Percentiles rank a stretch among this genome's conserved stretches.
These are phyloP conservation scores for Zelleria hepariella DNA, from an alignment of 2,888 invertebrate genomes.

Conservation along the genomic window DNA sequence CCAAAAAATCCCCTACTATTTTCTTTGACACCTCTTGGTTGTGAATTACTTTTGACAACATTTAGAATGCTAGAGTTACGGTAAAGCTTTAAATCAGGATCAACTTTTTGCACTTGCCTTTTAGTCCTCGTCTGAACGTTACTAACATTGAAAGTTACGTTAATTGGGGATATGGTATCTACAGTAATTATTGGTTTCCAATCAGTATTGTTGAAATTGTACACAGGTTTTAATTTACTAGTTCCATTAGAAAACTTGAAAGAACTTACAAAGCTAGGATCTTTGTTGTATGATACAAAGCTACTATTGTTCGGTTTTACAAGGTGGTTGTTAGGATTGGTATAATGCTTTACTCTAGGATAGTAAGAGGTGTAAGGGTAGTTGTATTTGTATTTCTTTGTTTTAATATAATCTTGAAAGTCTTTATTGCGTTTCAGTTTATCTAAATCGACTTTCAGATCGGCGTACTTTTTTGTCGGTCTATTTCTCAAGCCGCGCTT, in stretches of 20 bases:
- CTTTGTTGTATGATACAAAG: conserved; percentile 15
- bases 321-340: conserved; percentile 43
- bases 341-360: conserved; percentile 54
- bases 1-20: conserved; percentile 26
- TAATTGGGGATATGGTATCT: neutral
- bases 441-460: conserved; percentile 52
- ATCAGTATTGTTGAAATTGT: conserved; percentile 21
- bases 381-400: conserved; percentile 61
- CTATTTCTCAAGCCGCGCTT: conserved; percentile 23
- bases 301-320: conserved; percentile 42
- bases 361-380: conserved; percentile 58
- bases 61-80: conserved; percentile 6
- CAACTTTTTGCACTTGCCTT: conserved; percentile 22
- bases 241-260: neutral
- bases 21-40: neutral
- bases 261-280: neutral
- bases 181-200: conserved; percentile 49
- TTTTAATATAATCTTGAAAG: conserved; percentile 55
- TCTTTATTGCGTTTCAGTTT: conserved; percentile 59
- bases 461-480: conserved; percentile 50
- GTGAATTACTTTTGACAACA: neutral
- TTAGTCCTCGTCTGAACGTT: conserved; percentile 23
- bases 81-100: conserved; percentile 5
- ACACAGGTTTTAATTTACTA: conserved; percentile 19
- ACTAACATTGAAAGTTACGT: neutral